These are phyloP conservation scores for Hozukius guyotensis DNA, from an alignment of 2,797 vertebrate species.

Conservation along the genomic window DNA sequence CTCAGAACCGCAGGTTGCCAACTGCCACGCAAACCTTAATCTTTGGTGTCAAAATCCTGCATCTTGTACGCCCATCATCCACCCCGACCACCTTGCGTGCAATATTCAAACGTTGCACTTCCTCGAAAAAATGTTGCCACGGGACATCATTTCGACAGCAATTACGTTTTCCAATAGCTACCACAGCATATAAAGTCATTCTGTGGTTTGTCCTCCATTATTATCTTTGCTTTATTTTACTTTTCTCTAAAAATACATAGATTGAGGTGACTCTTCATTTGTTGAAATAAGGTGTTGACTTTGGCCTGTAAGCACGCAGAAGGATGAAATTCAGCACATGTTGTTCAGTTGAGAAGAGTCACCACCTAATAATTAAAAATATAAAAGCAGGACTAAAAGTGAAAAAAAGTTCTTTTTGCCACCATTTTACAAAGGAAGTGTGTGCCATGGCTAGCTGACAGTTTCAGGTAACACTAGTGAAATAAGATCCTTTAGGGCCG, in stretches of 20 bases:
- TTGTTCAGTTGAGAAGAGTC: not conserved
- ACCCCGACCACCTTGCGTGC: not conserved
- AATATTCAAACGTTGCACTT: not conserved
- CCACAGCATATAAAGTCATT: not conserved
- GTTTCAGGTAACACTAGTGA: conserved; percentile 17
- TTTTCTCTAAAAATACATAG: not conserved
- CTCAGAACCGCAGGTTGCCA: too few relatives aligned
- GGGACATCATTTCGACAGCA: too few relatives aligned
- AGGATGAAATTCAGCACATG: not conserved
- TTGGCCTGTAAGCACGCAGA: not conserved
- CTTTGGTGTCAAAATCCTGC: not conserved
- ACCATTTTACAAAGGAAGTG: not conserved
- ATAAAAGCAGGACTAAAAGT: not conserved
- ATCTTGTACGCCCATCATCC: not conserved
- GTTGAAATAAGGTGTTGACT: not conserved
- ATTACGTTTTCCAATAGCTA: not conserved
- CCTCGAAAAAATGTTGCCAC: fast-evolving
- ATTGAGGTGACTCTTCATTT: not conserved
- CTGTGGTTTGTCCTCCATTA: not conserved
- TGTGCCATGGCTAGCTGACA: not conserved
- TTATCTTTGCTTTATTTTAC: not conserved
- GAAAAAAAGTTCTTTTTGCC: not conserved
- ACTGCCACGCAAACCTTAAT: fast-evolving
- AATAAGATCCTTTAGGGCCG: not conserved
- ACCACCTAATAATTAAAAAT: not conserved